Base-by-base conservation (phyloP, 2,888 invertebrate species). In the Noctua janthe region DNA sequence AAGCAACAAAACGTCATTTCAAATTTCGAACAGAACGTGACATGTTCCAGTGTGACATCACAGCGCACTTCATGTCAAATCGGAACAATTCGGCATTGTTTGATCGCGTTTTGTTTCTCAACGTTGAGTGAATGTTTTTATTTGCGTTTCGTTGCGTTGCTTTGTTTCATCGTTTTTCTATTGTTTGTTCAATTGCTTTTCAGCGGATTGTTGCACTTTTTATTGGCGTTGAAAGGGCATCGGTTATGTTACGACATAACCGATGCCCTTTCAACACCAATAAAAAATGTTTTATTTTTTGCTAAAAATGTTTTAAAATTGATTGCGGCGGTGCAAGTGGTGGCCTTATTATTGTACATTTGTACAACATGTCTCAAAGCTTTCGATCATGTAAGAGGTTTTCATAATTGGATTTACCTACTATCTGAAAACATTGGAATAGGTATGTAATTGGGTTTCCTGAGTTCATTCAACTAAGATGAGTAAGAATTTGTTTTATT, bases 21-120 rank as follows among this genome's bases (percentile, higher is more conserved):
- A 81, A 80, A 87, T 81, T 81, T 75, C 73, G 81, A 84, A 80
- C 67, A 29, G 75, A 64, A 71, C 70, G 70, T 83, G 71, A 64
- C 51, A 62, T 78, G 54, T 78, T 85, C 56, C 71, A 43, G n/a
- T 51, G 71, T 81, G 81, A 81, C 81, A 78, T 84, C 75, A 76
- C 77, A 66, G 74, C 84, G 75, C 70, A 51, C 71, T 74, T 78
- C 76, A 78, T 87, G 85, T 78, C 74, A 83, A 43, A 71, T 85
- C 85, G 47, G 76, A 80, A 77, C 75, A 54, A 77, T 81, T 86
- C 87, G 43, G 73, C 54, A 78, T 81, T 81, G 81, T 87, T 78
- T 84, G 77, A 87, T 84, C 69, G 74, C 82, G 82, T 88, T 82
- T 87, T 85, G 89, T 82, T 84, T 84, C 85, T 84, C 71, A 49